Conservation (phyloP, 2,113 vertebrate species). For the Mormoops blainvillei region DNA sequence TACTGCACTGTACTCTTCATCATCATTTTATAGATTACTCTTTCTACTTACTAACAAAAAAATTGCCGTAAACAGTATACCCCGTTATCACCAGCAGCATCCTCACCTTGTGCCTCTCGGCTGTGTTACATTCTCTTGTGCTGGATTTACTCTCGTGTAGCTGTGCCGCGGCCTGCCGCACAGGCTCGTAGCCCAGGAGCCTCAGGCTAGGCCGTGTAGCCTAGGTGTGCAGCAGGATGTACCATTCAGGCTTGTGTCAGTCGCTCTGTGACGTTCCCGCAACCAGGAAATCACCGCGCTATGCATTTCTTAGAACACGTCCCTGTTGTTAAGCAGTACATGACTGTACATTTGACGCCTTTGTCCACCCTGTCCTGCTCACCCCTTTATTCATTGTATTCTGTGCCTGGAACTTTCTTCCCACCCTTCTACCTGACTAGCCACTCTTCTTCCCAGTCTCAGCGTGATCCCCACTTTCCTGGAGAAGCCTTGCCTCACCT, state of each 20-base stretch:
- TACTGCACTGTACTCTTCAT: background rate
- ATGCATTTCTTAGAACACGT: background rate
- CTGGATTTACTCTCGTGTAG: background rate
- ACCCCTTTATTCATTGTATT: background rate
- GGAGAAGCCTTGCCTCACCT: background rate
- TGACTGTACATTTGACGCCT: background rate
- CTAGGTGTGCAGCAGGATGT: background rate
- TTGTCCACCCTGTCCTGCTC: fast-evolving
- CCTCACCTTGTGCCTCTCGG: background rate
- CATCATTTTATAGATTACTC: background rate
- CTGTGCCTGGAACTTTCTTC: background rate
- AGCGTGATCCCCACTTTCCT: background rate
- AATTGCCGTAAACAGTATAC: background rate
- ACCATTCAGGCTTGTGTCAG: background rate
- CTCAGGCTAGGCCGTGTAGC: no score
- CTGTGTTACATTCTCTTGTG: background rate
- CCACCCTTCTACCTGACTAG: background rate
- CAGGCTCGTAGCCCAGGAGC: background rate
- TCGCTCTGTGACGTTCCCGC: background rate
- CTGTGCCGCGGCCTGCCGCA: background rate
- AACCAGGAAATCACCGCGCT: background rate
- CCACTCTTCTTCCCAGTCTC: background rate
- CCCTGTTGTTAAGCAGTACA: no score
- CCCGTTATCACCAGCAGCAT: no score
- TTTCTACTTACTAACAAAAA: background rate